phyloP scores from a whole-genome alignment of 2,888 invertebrate species.

The Erebia epiphron region DNA sequence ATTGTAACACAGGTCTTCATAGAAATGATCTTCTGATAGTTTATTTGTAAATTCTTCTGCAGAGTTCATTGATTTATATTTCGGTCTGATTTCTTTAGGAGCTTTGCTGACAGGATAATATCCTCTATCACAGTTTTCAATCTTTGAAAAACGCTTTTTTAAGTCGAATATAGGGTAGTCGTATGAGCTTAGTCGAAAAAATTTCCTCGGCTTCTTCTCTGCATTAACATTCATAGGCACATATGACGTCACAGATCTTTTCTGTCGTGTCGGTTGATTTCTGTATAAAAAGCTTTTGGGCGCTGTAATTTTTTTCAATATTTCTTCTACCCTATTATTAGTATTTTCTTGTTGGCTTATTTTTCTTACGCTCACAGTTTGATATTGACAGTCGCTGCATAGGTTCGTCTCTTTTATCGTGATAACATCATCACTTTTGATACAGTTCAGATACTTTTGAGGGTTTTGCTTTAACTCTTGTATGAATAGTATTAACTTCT shows the following conservation, averaged over 20 bases:
- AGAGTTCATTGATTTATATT: conserved; percentile 64
- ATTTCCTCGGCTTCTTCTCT: conserved; percentile 57
- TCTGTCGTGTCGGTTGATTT: conserved; percentile 56
- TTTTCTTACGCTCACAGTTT: conserved; percentile 61
- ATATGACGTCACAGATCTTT: conserved; percentile 63
- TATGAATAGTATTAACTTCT: conserved; percentile 63
- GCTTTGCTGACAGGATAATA: conserved; percentile 71
- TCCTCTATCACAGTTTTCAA: conserved; percentile 64
- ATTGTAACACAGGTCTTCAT: conserved; percentile 73
- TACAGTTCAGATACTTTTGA: conserved; percentile 54
- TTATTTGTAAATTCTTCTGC: conserved; percentile 60
- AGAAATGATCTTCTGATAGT: conserved; percentile 69
- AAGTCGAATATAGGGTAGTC: conserved; percentile 71
- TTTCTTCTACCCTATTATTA: conserved; percentile 61
- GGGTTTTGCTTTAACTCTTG: conserved; percentile 63
- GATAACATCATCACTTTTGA: conserved; percentile 38
- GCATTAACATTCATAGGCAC: conserved; percentile 69
- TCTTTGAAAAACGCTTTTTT: conserved; percentile 59
- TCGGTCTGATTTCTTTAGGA: conserved; percentile 55
- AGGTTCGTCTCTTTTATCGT: conserved; percentile 45
- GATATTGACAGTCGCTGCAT: conserved; percentile 60
- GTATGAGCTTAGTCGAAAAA: conserved; percentile 69
- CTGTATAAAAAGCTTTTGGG: conserved; percentile 77
- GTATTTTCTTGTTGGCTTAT: conserved; percentile 46
- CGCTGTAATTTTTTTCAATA: conserved; percentile 67